Conservation (phyloP, 2,797 vertebrate species). For the Hephaestus fuliginosus region DNA sequence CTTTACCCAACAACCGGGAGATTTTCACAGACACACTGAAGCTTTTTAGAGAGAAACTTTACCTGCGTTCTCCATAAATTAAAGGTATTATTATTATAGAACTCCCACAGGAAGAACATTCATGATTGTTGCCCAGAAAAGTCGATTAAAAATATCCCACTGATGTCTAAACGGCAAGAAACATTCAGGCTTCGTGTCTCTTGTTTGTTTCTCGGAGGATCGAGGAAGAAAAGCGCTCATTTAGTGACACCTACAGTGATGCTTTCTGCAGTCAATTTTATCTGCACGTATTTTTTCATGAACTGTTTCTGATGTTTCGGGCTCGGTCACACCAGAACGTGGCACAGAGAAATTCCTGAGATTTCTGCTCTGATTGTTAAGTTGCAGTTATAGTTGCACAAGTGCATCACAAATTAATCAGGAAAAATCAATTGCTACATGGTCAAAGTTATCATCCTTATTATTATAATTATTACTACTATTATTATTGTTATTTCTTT, state of each 20-base stretch:
- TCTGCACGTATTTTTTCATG: background rate
- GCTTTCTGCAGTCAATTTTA: background rate
- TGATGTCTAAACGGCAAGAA: background rate
- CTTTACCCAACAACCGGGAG: too few relatives aligned
- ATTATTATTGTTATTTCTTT: too few relatives aligned
- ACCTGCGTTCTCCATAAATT: background rate
- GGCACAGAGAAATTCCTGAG: background rate
- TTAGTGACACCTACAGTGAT: background rate
- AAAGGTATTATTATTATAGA: background rate
- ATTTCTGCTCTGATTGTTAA: too few relatives aligned
- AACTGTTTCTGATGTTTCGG: background rate
- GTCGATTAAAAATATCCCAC: background rate
- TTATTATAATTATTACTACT: too few relatives aligned
- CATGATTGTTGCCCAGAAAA: background rate
- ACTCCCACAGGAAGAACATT: slow-evolving; percentile 1
- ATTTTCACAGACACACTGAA: background rate
- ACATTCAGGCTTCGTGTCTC: background rate
- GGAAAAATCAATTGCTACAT: too few relatives aligned
- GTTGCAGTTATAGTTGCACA: too few relatives aligned
- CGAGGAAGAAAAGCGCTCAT: background rate
- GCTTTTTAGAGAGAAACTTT: background rate
- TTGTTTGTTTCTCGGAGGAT: background rate
- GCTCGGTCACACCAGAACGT: background rate
- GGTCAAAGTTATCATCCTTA: too few relatives aligned
- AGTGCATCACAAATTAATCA: too few relatives aligned